Conservation (phyloP, 1,140 invertebrate genomes). For the Ctenoplectra terminalis region DNA sequence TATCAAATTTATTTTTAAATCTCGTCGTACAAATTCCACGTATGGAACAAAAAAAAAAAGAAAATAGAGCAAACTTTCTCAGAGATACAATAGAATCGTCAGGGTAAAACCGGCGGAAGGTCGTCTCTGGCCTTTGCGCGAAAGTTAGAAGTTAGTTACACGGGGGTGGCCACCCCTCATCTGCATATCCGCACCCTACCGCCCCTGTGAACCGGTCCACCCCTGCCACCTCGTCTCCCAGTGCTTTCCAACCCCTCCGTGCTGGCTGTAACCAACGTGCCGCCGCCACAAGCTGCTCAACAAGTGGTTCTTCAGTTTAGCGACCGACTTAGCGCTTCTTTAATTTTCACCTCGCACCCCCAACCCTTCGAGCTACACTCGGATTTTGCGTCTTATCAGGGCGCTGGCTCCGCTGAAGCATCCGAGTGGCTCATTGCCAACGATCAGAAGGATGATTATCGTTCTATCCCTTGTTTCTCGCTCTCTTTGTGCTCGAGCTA, state of each 20-base stretch:
- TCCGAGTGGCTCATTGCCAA: constrained; percentile 20
- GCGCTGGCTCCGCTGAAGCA: background rate
- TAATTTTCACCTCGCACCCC: constrained; percentile 76
- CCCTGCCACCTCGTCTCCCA: constrained; percentile 51
- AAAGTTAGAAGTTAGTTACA: constrained; percentile 82
- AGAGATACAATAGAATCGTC: constrained; percentile 44
- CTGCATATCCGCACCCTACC: constrained; percentile 79
- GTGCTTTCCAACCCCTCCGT: constrained; percentile 62
- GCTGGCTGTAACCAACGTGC: constrained; percentile 70
- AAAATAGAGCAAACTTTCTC: no score
- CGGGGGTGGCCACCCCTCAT: constrained; percentile 77
- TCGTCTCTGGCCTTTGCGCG: constrained; percentile 62
- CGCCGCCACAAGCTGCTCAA: constrained; percentile 76
- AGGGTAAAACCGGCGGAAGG: constrained; percentile 43
- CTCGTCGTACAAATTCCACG: no score
- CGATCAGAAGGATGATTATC: background rate
- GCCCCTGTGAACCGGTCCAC: constrained; percentile 43
- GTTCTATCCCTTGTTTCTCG: no score
- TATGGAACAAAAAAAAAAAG: no score
- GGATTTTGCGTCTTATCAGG: constrained; percentile 40
- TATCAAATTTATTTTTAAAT: no score
- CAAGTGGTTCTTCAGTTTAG: constrained; percentile 83
- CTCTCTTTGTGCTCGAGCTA: no score
- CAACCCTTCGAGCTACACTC: background rate
- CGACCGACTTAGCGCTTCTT: constrained; percentile 82